phyloP scores from a whole-genome alignment of 2,888 invertebrate species.

The Caenorhabditis sp. region DNA sequence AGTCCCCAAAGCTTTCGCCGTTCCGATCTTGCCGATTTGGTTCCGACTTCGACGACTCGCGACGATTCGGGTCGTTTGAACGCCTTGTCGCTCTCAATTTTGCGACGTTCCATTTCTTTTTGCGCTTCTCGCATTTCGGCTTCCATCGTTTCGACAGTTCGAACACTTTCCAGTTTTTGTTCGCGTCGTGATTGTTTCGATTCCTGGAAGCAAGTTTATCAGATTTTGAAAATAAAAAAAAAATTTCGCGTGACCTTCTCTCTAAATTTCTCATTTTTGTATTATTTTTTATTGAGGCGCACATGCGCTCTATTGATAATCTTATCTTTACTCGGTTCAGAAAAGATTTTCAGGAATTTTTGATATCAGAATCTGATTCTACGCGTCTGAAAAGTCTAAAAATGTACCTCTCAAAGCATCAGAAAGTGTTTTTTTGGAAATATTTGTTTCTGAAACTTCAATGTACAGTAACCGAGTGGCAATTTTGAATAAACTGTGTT shows the following conservation, averaged over 20 bases:
- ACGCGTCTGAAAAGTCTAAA: too few species aligned
- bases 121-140: conserved; percentile 67
- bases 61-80: conserved; percentile 39
- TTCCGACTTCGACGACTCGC: conserved; percentile 46
- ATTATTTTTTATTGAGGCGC: too few species aligned
- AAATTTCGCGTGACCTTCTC: too few species aligned
- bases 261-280: too few species aligned
- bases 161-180: conserved; percentile 42
- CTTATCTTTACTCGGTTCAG: too few species aligned
- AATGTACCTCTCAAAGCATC: too few species aligned
- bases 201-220: conserved; percentile 3
- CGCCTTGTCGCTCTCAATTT: conserved; percentile 33
- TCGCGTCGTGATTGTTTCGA: conserved; percentile 36
- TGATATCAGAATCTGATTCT: too few species aligned
- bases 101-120: conserved; percentile 44
- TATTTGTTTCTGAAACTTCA: background rate
- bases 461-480: too few species aligned
- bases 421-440: background rate
- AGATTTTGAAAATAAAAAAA: too few species aligned
- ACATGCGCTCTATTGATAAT: too few species aligned
- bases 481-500: too few species aligned
- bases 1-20: conserved; percentile 37
- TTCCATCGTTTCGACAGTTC: conserved; percentile 68
- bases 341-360: too few species aligned
- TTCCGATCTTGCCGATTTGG: conserved; percentile 34